Evolutionary conservation across 2,113 vertebrate species (phyloP).

Genomic region (Clinocottus analis): DNA sequence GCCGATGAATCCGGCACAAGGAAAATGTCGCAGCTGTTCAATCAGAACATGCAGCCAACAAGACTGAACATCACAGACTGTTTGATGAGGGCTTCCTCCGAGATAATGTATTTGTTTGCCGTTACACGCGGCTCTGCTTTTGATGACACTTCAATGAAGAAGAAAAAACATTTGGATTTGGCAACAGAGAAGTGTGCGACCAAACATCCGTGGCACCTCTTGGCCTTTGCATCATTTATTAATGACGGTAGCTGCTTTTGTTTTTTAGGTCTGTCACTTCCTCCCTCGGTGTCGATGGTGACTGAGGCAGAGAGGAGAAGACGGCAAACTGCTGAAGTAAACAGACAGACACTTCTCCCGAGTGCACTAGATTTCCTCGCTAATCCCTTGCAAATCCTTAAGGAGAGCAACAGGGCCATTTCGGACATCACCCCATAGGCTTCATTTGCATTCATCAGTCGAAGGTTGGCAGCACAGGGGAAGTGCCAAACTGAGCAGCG

Average conservation of each 20-base stretch:
- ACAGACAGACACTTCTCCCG: slow-evolving; percentile 56
- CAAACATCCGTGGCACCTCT: not conserved
- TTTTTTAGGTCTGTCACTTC: too few species aligned
- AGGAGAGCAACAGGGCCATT: slow-evolving; percentile 49
- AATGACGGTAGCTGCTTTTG: too few species aligned
- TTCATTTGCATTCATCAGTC: slow-evolving; percentile 67
- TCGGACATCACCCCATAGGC: slow-evolving; percentile 59
- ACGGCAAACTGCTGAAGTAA: slow-evolving; percentile 60
- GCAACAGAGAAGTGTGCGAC: slow-evolving; percentile 2
- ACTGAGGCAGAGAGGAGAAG: not conserved
- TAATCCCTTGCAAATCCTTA: slow-evolving; percentile 63
- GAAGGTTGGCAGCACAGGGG: not conserved
- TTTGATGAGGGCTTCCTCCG: slow-evolving; percentile 37
- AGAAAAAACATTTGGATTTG: not conserved
- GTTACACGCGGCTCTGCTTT: not conserved
- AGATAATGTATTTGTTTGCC: slow-evolving; percentile 26
- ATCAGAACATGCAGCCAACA: slow-evolving; percentile 23
- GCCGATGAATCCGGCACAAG: slow-evolving; percentile 34
- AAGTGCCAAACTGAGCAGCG: slow-evolving; percentile 15
- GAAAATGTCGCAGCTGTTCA: slow-evolving; percentile 60
- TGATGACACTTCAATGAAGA: slow-evolving; percentile 24
- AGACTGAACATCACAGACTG: slow-evolving; percentile 35
- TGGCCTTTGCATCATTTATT: slow-evolving; percentile 46
- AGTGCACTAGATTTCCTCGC: slow-evolving; percentile 54
- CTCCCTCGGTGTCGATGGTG: not conserved